Evolutionary conservation across 1,140 invertebrate genomes (phyloP).

Genomic region (Eulimnadia texana): DNA sequence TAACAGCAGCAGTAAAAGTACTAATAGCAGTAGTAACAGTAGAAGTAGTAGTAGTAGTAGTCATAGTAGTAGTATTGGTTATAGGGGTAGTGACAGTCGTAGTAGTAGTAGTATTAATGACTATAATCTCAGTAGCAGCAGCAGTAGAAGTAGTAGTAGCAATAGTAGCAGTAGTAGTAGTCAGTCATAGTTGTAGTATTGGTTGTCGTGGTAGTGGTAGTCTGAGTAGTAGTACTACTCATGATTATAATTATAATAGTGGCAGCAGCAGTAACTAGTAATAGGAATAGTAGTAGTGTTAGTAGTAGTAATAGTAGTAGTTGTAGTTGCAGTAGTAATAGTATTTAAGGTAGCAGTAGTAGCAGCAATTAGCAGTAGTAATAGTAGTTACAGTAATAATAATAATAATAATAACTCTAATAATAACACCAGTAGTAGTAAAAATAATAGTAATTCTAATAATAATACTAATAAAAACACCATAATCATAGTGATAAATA

Average conservation of each 20-base stretch:
- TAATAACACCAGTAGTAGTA: not conserved
- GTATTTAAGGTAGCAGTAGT: constrained; percentile 26
- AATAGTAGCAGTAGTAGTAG: constrained; percentile 14
- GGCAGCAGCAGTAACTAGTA: constrained; percentile 22
- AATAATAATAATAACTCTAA: constrained; percentile 22
- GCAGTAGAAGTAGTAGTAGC: constrained; percentile 55
- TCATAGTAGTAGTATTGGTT: not conserved
- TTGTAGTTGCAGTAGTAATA: not conserved
- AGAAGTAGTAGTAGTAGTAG: not conserved
- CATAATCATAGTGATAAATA: not conserved
- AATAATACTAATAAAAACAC: not conserved
- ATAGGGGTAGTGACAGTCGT: not conserved
- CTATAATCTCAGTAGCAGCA: constrained; percentile 61
- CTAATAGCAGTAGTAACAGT: constrained; percentile 40
- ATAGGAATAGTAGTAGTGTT: not conserved
- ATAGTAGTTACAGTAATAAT: constrained; percentile 32
- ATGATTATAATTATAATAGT: constrained; percentile 41
- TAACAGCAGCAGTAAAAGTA: constrained; percentile 45
- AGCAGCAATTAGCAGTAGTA: not conserved
- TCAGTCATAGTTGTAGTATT: not conserved
- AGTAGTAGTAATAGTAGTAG: constrained; percentile 26
- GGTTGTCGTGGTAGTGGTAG: not conserved
- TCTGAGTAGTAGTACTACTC: not conserved
- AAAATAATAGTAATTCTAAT: not conserved
- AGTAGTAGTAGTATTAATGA: not conserved